Percentiles rank a stretch among this genome's conserved stretches.
These are phyloP conservation scores for Montipora foliosa DNA, from an alignment of 64 coral and sea anemone species.

Conservation along the genomic window DNA sequence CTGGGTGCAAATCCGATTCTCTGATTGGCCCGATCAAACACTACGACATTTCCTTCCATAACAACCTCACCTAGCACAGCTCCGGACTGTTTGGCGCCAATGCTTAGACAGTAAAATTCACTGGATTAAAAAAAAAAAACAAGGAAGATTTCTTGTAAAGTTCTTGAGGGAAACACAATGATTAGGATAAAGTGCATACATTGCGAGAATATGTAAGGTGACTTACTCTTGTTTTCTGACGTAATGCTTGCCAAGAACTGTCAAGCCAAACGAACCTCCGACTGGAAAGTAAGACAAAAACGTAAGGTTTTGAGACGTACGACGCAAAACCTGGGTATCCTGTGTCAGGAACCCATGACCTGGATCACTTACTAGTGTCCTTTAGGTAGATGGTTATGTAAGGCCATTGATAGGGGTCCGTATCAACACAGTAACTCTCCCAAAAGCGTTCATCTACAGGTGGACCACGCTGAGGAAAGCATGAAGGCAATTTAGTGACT, in stretches of 20 bases:
- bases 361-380: slow-evolving; percentile 72
- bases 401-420: slow-evolving; percentile 96
- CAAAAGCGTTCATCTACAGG: slow-evolving; percentile 94
- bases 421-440: slow-evolving; percentile 90
- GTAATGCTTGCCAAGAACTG: slow-evolving; percentile 95
- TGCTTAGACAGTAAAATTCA: slow-evolving; percentile 90
- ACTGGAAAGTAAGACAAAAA: slow-evolving; percentile 33
- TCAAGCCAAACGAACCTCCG: slow-evolving; percentile 92
- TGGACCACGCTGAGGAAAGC: slow-evolving; percentile 69
- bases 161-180: neutral
- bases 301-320: neutral
- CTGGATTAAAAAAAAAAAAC: slow-evolving; percentile 1
- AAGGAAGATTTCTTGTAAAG: neutral
- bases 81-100: slow-evolving; percentile 78
- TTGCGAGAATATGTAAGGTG: neutral
- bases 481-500: neutral
- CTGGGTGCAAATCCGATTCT: slow-evolving; percentile 96
- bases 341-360: neutral
- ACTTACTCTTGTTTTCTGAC: slow-evolving; percentile 98
- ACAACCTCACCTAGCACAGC: slow-evolving; percentile 87
- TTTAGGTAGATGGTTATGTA: slow-evolving; percentile 92
- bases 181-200: no score
- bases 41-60: slow-evolving; percentile 93
- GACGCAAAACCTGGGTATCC: neutral
- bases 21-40: slow-evolving; percentile 96